phyloP scores from a whole-genome alignment of 2,888 invertebrate genomes.

The Archaeoteleia sp. region DNA sequence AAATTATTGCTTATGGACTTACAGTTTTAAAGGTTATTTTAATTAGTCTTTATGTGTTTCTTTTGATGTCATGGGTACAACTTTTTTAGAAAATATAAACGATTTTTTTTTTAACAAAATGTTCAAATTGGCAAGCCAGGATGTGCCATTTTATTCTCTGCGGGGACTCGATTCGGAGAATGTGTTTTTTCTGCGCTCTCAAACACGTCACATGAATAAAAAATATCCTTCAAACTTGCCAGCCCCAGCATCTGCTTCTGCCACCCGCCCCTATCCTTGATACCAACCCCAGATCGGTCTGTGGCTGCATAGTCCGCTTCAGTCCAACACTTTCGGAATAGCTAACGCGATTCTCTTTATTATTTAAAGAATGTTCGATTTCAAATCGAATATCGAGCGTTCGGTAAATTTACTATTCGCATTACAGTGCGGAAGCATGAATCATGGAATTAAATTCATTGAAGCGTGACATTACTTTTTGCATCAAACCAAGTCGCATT shows the following conservation, averaged over 20 bases:
- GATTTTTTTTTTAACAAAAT: too few species aligned
- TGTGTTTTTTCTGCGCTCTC: constrained; percentile 73
- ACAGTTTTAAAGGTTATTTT: too few species aligned
- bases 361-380: constrained; percentile 46
- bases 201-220: constrained; percentile 74
- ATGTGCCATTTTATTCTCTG: constrained; percentile 40
- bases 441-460: constrained; percentile 12
- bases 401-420: constrained; percentile 22
- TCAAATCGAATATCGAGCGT: constrained; percentile 27
- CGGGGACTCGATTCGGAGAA: constrained; percentile 65
- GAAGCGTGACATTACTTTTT: constrained; percentile 1
- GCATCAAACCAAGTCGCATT: neutral
- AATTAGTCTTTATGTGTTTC: too few species aligned
- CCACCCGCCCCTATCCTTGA: constrained; percentile 43
- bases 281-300: constrained; percentile 43
- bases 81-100: too few species aligned
- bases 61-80: too few species aligned
- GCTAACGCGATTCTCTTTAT: constrained; percentile 47
- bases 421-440: constrained; percentile 5
- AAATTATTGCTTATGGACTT: too few species aligned
- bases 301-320: constrained; percentile 38
- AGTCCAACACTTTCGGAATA: constrained; percentile 53
- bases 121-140: constrained; percentile 32
- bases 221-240: constrained; percentile 74
- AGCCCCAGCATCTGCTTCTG: constrained; percentile 62